Evolutionary conservation across 2,113 vertebrate species (phyloP), one percentile per base, ranked within the genome.

Genomic region (Rhinolophus ferrumequinum): DNA sequence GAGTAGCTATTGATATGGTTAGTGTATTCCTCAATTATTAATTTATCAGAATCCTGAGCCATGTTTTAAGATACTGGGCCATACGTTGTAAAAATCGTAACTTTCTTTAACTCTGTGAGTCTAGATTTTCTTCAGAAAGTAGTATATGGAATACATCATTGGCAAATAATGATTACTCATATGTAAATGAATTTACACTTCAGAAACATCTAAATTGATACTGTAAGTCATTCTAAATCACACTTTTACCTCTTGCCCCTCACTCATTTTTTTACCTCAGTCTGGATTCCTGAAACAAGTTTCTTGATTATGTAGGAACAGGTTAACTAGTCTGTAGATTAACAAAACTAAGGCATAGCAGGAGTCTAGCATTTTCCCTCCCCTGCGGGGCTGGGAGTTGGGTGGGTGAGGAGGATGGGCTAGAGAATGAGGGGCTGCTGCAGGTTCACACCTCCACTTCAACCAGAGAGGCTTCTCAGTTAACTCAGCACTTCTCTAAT

Each of bases 251-350:
- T 58, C 41, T 75, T 58, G 47, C 21, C 5, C 19, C 50, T 80
- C 26, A 50, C 30, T 76, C 58, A 58, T 66, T 50, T 41, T 93
- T 73, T 86, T 79, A 89, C 28, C n/a, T 88, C 30, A 24, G 28
- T 64, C 52, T 89, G 54, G 38, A 60, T 47, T 88, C 54, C 70
- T 88, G 22, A 76, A 83, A 95, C 64, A 93, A 24, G 22, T 79
- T 75, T 86, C 92, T 56, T 88, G 67, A 60, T 90, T 93, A 93
- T 15, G 26, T 5, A 70, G 14, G 6, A 92, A 80, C n/a, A 89
- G 26, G 12, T 67, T 92, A 73, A 26, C 22, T 21, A 82, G n/a
- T 38, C 30, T 79, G 16, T 13, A 94, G 70, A 84, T 41, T 26
- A 62, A 88, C 44, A 90, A 47, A 3, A 76, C 14, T 19, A 90